phyloP scores from a whole-genome alignment of 1,140 invertebrate genomes.

The Trachelipus rathkii region DNA sequence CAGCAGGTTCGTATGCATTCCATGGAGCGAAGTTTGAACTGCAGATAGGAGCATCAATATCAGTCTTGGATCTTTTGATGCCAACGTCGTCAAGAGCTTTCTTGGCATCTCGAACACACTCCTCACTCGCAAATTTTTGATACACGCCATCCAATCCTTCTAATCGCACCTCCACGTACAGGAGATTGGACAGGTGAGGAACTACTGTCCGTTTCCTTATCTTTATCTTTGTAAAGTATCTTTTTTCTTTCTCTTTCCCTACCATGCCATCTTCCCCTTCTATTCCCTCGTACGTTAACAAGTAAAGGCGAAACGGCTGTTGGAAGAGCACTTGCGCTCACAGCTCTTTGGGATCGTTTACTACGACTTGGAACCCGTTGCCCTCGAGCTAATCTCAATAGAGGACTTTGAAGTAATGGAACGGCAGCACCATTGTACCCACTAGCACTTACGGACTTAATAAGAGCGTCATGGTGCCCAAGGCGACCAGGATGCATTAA shows the following conservation, averaged over 20 bases:
- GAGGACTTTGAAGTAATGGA: conserved; percentile 26
- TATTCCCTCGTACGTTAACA: not conserved
- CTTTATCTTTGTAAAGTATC: not conserved
- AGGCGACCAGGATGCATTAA: conserved; percentile 25
- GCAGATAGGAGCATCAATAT: not conserved
- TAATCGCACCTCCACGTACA: not conserved
- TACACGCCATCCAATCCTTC: not conserved
- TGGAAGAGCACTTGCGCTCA: not conserved
- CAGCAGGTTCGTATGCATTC: not conserved
- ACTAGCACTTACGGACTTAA: conserved; percentile 12
- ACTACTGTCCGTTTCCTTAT: not conserved
- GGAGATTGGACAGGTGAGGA: not conserved
- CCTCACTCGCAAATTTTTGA: not conserved
- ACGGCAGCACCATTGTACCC: conserved; percentile 23
- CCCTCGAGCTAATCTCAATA: conserved; percentile 20
- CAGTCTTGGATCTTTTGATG: not conserved
- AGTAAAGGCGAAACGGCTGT: not conserved
- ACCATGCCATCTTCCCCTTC: not conserved
- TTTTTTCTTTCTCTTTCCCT: not conserved
- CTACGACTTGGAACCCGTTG: not conserved
- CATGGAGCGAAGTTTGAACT: not conserved
- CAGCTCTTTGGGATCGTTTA: not conserved
- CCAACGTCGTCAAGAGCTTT: not conserved
- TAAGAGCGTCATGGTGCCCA: conserved; percentile 20
- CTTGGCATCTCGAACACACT: not conserved